Evolutionary conservation across 2,797 vertebrate genomes (phyloP), one percentile per base, ranked within the genome.

Genomic region (Eupleurogrammus muticus): DNA sequence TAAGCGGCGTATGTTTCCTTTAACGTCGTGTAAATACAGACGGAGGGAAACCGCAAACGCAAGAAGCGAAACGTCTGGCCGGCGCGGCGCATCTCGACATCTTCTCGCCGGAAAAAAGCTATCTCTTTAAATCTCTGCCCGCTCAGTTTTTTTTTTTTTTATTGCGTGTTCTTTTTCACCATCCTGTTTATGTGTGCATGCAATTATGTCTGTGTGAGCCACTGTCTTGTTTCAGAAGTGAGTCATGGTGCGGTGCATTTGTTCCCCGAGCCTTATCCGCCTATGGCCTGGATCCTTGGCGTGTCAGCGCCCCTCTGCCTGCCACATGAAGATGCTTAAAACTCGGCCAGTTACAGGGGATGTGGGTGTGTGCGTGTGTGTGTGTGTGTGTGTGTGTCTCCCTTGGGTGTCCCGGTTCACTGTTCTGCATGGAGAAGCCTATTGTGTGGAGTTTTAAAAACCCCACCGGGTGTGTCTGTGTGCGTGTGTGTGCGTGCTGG

Each of bases 371-470:
- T 28, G 28, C 6, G 28, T 28, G 28, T 28, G 28, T n/a, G n/a
- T n/a, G n/a, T n/a, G n/a, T n/a, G n/a, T n/a, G 28, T 3, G 28
- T 28, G 28, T 28, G 6, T 3, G 71, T 81, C 83, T 79, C 77
- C 75, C n/a, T 55, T 74, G 80, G 78, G 75, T 79, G 75, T 86
- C 84, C 79, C 55, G 77, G 82, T 77, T 87, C 53, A 53, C 80
- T 86, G 86, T 88, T 86, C 79, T 84, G 89, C 80, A 85, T 86
- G 83, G 88, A 63, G 79, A 66, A 73, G 58, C 72, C 82, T 71
- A 88, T 88, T 91, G 85, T 91, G 46, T 63, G 66, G 69, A 78
- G 73, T 81, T 81, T 73, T n/a, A n/a, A 40, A 84, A 71, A 66
- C 82, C 73, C 61, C 28, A 6, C 28, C 28, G 28, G 28, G 28